phyloP scores from a whole-genome alignment of 92 coral and sea anemone species.

The Porites divaricata region DNA sequence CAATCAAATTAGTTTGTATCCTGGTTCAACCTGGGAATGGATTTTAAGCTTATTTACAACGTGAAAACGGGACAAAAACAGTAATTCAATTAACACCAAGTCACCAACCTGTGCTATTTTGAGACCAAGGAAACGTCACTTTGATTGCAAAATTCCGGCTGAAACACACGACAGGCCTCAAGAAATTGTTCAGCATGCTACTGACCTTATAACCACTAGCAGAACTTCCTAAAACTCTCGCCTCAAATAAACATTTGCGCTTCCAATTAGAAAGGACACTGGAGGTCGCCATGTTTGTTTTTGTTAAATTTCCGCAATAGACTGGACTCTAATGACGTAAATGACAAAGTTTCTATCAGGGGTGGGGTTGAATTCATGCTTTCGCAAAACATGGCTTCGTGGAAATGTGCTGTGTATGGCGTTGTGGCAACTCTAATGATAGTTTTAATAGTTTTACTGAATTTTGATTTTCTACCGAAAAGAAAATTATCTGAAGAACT shows the following conservation, averaged over 20 bases:
- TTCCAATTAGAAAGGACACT: not conserved
- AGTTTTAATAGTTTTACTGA: slow-evolving; percentile 62
- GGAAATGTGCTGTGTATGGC: slow-evolving; percentile 50
- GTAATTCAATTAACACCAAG: not conserved
- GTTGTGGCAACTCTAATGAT: slow-evolving; percentile 36
- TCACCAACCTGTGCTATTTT: slow-evolving; percentile 9
- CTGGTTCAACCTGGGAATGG: too few species aligned
- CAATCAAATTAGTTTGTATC: too few species aligned
- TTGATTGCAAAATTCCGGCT: slow-evolving; percentile 14
- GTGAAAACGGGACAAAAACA: too few species aligned
- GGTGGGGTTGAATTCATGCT: not conserved
- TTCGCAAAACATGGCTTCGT: slow-evolving; percentile 63
- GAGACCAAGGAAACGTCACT: slow-evolving; percentile 32
- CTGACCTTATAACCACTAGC: not conserved
- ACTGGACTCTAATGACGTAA: slow-evolving; percentile 1
- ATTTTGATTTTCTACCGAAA: slow-evolving; percentile 70
- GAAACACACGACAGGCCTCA: slow-evolving; percentile 7
- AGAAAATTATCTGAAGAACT: slow-evolving; percentile 49
- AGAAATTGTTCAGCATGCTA: not conserved
- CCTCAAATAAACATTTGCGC: slow-evolving; percentile 11
- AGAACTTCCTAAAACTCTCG: not conserved
- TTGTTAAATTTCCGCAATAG: not conserved
- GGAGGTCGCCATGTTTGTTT: slow-evolving; percentile 35
- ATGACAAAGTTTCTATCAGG: not conserved
- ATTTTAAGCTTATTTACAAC: too few species aligned